Percentiles rank a stretch among this genome's conserved stretches.
Conservation (phyloP, 2,888 invertebrate genomes). For the Diaprepes abbreviatus region DNA sequence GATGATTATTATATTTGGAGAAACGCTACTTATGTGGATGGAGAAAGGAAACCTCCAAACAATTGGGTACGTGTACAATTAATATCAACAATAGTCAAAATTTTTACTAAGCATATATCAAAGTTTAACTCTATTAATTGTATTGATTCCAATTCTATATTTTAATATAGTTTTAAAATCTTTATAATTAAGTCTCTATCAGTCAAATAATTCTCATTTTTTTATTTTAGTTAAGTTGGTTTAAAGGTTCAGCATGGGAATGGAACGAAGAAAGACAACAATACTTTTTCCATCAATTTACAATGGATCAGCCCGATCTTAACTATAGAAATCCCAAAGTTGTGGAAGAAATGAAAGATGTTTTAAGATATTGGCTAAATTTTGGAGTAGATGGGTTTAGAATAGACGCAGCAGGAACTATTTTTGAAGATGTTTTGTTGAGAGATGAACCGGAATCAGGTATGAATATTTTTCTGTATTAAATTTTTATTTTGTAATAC, state of each 20-base stretch:
- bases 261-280: slow-evolving; percentile 73
- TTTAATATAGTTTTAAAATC: no score
- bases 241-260: no score
- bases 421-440: slow-evolving; percentile 66
- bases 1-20: slow-evolving; percentile 26
- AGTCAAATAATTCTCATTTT: not conserved
- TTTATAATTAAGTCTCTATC: no score
- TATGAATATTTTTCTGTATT: no score
- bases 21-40: slow-evolving; percentile 13
- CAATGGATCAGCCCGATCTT: slow-evolving; percentile 82
- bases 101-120: no score
- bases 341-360: no score
- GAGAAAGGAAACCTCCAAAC: slow-evolving; percentile 18
- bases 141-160: no score
- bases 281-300: slow-evolving; percentile 87
- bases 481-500: no score
- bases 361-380: slow-evolving; percentile 84
- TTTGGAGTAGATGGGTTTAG: slow-evolving; percentile 90
- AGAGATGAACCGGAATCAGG: slow-evolving; percentile 66
- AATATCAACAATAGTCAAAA: no score
- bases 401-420: slow-evolving; percentile 78
- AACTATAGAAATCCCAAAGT: slow-evolving; percentile 82
- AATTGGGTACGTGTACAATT: slow-evolving; percentile 28
- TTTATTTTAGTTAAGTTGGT: slow-evolving; percentile 57
- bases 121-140: no score